These are phyloP conservation scores for Congeria kusceri DNA, from an alignment of 2,888 invertebrate species.

Conservation along the genomic window DNA sequence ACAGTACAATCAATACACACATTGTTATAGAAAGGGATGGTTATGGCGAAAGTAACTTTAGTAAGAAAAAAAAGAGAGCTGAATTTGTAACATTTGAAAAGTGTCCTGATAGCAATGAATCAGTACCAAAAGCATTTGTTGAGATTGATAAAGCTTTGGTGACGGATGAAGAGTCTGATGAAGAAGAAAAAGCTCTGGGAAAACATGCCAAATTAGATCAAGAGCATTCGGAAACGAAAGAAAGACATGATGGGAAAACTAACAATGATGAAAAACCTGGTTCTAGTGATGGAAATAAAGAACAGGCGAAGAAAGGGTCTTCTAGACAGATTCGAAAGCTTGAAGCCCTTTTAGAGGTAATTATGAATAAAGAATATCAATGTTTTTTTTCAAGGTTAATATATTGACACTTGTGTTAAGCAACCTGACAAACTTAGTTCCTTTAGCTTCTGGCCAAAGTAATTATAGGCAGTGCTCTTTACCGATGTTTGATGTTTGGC, in stretches of 20 bases:
- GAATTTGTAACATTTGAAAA: not conserved
- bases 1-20: constrained; percentile 16
- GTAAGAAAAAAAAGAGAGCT: constrained; percentile 5
- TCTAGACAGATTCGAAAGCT: constrained; percentile 72
- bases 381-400: no score
- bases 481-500: no score
- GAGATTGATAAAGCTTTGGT: not conserved
- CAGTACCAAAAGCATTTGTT: not conserved
- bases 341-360: constrained; percentile 77
- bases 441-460: no score
- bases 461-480: no score
- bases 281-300: not conserved
- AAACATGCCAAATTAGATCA: not conserved
- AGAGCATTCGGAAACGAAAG: not conserved
- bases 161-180: not conserved
- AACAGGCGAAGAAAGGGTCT: constrained; percentile 59
- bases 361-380: not conserved
- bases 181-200: not conserved
- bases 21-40: constrained; percentile 6
- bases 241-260: constrained; percentile 7
- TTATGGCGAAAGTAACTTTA: not conserved
- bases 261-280: not conserved
- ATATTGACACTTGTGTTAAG: no score
- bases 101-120: not conserved
- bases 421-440: no score